Base-by-base conservation (phyloP, 2,888 invertebrate genomes). In the Crossocerus cetratus region DNA sequence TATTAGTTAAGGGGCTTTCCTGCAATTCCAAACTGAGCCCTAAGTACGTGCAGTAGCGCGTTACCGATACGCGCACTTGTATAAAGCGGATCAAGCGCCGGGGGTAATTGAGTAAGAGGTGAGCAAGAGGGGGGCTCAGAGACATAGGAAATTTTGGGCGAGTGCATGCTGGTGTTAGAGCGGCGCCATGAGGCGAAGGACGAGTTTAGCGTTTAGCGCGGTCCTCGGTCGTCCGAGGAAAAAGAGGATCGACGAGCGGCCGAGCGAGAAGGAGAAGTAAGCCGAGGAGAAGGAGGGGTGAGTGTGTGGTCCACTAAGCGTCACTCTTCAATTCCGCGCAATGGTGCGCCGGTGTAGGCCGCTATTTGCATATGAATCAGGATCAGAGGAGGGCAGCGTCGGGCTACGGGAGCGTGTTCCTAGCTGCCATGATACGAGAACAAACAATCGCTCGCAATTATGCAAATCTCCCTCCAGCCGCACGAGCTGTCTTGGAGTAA, bases 291-390 rank as follows among this genome's bases (percentile, higher is more conserved):
- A 69, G 61, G 61, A 77, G 72, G 68, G 67, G 59, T 60, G 72
- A 70, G 65, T 74, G 76, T 75, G 84, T 83, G 83, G 83, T 79
- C 77, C 79, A 74, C 77, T 79, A 78, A 83, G 82, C 81, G 83
- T 83, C 83, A 83, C 82, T 83, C 84, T 82, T 84, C 86, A 83
- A 84, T 84, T 81, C 77, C 70, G 77, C 73, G 72, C 76, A 76
- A 77, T 76, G 77, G 80, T 70, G 84, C 83, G 85, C 83, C 82
- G 77, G 77, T 76, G 82, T 86, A 82, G 80, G 78, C 81, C 80
- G 77, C 79, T 82, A 88, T 89, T 89, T 88, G 86, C 88, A 89
- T 88, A 86, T 86, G 88, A 88, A 89, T 89, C 85, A 86, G 84
- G 86, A 87, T 87, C 86, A 83, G 82, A 83, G 83, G 76, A 84